These are phyloP conservation scores for Syrista parreyssii DNA, from an alignment of 2,888 invertebrate genomes.

Conservation along the genomic window DNA sequence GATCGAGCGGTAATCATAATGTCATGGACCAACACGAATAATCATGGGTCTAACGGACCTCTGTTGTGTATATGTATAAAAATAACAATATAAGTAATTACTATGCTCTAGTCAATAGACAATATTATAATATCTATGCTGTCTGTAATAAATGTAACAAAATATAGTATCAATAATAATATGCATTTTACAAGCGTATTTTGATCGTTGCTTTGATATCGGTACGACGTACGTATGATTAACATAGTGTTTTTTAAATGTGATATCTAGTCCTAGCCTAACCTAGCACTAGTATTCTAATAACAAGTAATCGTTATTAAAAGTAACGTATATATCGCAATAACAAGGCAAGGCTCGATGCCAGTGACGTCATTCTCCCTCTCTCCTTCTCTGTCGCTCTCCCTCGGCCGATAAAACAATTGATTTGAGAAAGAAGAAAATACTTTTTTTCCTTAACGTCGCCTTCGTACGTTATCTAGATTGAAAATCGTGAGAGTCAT, in stretches of 20 bases:
- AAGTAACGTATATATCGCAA: conserved; percentile 14
- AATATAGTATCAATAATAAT: conserved; percentile 62
- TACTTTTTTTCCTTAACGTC: neutral
- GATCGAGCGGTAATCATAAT: conserved; percentile 28
- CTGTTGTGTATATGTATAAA: conserved; percentile 3
- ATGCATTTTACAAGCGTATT: conserved; percentile 66
- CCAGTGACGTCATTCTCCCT: conserved; percentile 11
- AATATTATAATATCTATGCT: conserved; percentile 42
- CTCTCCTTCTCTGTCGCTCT: conserved; percentile 3
- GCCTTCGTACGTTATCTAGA: neutral
- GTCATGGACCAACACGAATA: conserved; percentile 59
- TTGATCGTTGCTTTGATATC: conserved; percentile 66
- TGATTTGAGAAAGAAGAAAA: neutral
- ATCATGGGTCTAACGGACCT: conserved; percentile 25
- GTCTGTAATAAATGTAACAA: conserved; percentile 62
- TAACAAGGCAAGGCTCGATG: conserved; percentile 23
- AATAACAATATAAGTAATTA: conserved; percentile 50
- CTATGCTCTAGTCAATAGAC: conserved; percentile 57
- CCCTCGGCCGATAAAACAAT: neutral
- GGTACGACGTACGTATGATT: conserved; percentile 46
- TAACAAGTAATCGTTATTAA: conserved; percentile 2
- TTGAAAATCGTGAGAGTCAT: neutral
- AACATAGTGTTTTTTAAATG: conserved; percentile 24
- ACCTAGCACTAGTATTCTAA: conserved; percentile 14
- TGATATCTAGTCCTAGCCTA: conserved; percentile 33